phyloP scores from a whole-genome alignment of 30 jellyfish, hydroid and myxozoan species.

The Pelagia noctiluca region DNA sequence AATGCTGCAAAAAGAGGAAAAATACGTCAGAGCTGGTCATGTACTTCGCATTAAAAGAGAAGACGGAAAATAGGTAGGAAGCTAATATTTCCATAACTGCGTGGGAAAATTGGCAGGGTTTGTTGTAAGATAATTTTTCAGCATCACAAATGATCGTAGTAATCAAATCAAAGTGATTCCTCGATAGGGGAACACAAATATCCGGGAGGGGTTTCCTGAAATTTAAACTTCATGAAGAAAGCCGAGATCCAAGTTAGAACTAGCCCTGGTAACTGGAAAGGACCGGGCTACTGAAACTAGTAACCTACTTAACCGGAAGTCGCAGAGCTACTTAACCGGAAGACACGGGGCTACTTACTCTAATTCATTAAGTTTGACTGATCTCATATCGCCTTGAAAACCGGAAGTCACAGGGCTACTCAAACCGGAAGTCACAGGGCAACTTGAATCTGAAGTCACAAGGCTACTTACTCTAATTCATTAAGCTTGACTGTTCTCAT shows the following conservation, averaged over 20 bases:
- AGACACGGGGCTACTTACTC: constrained; percentile 49
- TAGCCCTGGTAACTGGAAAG: neutral
- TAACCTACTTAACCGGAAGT: too few species aligned
- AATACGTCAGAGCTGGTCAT: neutral
- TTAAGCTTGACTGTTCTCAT: constrained; percentile 50
- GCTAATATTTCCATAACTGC: too few species aligned
- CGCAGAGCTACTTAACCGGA: neutral
- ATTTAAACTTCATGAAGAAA: too few species aligned
- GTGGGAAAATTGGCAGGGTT: too few species aligned
- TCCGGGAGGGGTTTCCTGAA: too few species aligned
- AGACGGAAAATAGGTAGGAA: too few species aligned
- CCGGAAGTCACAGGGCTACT: neutral
- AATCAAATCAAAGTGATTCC: too few species aligned
- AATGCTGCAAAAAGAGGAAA: constrained; percentile 46
- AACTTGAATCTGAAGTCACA: neutral
- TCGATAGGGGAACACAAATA: too few species aligned
- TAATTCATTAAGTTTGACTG: constrained; percentile 41
- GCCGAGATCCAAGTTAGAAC: too few species aligned
- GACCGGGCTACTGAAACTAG: neutral
- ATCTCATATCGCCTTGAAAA: constrained; percentile 31
- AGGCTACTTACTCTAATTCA: constrained; percentile 59
- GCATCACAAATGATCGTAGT: too few species aligned
- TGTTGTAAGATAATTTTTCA: too few species aligned
- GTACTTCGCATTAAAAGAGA: too few species aligned
- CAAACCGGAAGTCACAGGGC: neutral